A percentile compares a stretch with the other conserved stretches of the same genome.
phyloP scores from a whole-genome alignment of 2,113 vertebrate genomes.

The Syngnathus floridae region DNA sequence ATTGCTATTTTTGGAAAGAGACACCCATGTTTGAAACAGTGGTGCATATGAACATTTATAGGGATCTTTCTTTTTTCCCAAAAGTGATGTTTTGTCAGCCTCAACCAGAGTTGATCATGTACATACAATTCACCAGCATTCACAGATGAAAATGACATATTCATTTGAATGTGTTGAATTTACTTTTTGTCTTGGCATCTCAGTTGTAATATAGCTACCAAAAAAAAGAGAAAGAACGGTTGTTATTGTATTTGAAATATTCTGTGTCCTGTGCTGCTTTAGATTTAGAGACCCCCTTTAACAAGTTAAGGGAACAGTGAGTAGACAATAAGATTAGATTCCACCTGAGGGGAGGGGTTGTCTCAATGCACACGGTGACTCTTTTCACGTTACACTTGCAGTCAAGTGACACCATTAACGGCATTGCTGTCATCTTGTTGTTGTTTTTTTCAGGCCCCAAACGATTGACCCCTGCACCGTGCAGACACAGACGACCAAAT shows the following conservation, averaged over 20 bases:
- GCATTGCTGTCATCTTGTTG: slow-evolving; percentile 3
- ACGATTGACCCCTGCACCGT: slow-evolving; percentile 43
- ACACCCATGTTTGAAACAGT: slow-evolving; percentile 24
- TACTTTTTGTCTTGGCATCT: neutral
- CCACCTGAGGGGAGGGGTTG: neutral
- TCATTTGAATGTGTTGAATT: neutral
- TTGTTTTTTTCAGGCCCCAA: slow-evolving; percentile 28
- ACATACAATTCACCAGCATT: neutral
- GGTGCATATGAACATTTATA: slow-evolving; percentile 4
- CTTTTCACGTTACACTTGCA: neutral
- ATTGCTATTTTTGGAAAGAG: slow-evolving; percentile 46
- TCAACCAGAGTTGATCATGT: neutral
- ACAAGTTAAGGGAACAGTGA: neutral
- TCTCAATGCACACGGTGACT: neutral
- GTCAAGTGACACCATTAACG: neutral
- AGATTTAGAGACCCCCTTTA: neutral
- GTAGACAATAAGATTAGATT: slow-evolving; percentile 6
- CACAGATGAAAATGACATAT: neutral
- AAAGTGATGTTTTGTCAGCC: neutral
- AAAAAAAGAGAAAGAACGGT: neutral
- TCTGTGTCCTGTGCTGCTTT: neutral
- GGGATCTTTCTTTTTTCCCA: neutral
- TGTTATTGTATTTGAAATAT: neutral
- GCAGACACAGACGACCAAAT: slow-evolving; percentile 45
- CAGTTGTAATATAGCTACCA: neutral